These are phyloP conservation scores for Drosophila nr. medialis DNA, from an alignment of 2,888 invertebrate genomes.

Conservation along the genomic window DNA sequence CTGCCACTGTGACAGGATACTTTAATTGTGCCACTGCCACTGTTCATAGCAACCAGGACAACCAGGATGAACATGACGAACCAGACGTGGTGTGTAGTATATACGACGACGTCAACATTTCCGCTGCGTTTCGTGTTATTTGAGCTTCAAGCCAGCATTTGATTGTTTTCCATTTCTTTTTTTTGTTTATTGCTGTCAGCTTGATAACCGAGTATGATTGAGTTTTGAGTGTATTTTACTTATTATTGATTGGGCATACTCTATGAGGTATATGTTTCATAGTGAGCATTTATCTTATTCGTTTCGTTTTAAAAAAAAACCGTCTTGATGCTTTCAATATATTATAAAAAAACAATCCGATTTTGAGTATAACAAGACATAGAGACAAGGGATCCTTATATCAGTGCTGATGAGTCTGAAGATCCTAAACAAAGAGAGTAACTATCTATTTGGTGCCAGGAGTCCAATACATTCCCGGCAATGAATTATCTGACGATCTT, in stretches of 20 bases:
- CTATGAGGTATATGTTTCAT: not conserved
- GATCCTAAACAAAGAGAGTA: not conserved
- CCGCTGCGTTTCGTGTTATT: slow-evolving; percentile 23
- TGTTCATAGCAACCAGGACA: slow-evolving; percentile 10
- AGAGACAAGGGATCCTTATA: fast-evolving
- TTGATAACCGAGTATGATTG: slow-evolving; percentile 1
- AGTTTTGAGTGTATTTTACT: slow-evolving; percentile 10
- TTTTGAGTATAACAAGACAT: too few species aligned
- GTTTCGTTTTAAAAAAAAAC: not conserved
- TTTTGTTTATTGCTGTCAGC: slow-evolving; percentile 2
- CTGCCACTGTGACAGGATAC: slow-evolving; percentile 33
- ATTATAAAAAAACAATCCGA: not conserved
- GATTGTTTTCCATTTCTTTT: slow-evolving; percentile 20
- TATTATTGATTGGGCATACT: slow-evolving; percentile 9
- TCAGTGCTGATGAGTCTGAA: not conserved
- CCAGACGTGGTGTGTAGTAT: not conserved
- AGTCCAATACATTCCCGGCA: not conserved
- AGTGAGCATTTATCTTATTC: not conserved
- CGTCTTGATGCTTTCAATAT: not conserved
- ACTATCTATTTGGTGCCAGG: not conserved
- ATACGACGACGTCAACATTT: slow-evolving; percentile 34
- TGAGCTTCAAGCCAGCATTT: slow-evolving; percentile 24
- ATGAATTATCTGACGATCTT: not conserved
- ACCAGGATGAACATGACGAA: slow-evolving; percentile 2
- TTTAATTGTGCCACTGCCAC: slow-evolving; percentile 57